These are phyloP conservation scores for Scolopax mira DNA, from an alignment of 2,113 vertebrate genomes.

Conservation along the genomic window DNA sequence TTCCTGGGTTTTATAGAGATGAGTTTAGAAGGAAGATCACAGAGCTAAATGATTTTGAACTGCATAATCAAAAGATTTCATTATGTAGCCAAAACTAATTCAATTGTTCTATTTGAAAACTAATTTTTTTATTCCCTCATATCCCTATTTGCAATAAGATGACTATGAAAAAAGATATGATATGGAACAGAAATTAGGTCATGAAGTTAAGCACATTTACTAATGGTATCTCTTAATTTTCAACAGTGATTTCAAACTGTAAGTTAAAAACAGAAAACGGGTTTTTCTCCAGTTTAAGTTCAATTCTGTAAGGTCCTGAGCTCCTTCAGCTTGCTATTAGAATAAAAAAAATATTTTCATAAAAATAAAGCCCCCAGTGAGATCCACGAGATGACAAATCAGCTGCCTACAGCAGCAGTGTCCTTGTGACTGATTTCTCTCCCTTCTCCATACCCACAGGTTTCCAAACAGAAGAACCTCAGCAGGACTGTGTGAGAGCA, in stretches of 20 bases:
- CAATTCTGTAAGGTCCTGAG: not conserved
- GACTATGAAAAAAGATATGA: not conserved
- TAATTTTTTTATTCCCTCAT: not conserved
- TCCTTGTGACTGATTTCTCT: not conserved
- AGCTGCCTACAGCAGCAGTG: not conserved
- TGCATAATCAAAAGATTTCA: not conserved
- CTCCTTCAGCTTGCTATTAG: not conserved
- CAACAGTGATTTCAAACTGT: not conserved
- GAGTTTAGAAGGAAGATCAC: not conserved
- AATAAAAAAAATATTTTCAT: not conserved
- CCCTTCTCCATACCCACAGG: not conserved
- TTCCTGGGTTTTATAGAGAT: not conserved
- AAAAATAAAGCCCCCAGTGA: not conserved
- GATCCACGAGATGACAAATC: not conserved
- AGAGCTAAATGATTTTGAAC: not conserved
- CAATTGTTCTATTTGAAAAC: not conserved
- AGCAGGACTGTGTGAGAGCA: not conserved
- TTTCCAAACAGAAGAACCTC: not conserved
- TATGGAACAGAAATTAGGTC: not conserved
- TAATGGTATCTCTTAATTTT: not conserved
- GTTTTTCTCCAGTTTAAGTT: not conserved
- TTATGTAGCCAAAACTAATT: not conserved
- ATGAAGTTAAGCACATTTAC: not conserved
- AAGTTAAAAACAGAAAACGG: not conserved
- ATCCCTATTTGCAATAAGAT: not conserved